Conservation (phyloP, 2,888 invertebrate species). For the Busseola fusca region DNA sequence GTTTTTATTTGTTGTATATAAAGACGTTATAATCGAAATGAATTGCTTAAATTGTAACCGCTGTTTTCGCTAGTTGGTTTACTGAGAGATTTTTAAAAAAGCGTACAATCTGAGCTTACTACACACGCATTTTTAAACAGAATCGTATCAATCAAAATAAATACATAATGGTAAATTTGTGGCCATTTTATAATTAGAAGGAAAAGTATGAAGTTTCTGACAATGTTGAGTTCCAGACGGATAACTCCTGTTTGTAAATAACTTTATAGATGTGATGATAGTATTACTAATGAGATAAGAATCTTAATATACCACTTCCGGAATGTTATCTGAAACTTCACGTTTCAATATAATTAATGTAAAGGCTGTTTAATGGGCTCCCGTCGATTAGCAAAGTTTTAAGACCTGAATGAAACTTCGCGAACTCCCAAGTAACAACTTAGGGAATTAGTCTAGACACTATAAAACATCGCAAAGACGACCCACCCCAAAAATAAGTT, state of each 20-base stretch:
- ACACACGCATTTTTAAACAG: slow-evolving; percentile 14
- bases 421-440: slow-evolving; percentile 35
- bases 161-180: slow-evolving; percentile 9
- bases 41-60: slow-evolving; percentile 28
- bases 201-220: neutral
- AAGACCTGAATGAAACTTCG: slow-evolving; percentile 39
- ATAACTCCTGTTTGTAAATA: slow-evolving; percentile 14
- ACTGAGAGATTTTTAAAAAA: slow-evolving; percentile 14
- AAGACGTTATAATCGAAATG: slow-evolving; percentile 39
- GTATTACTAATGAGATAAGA: slow-evolving; percentile 5
- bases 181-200: neutral
- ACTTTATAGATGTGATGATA: neutral
- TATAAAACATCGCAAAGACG: slow-evolving; percentile 57
- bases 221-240: slow-evolving; percentile 1
- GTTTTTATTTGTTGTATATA: slow-evolving; percentile 42
- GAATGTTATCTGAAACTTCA: slow-evolving; percentile 27
- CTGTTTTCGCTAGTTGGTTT: slow-evolving; percentile 21
- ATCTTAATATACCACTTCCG: neutral
- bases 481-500: slow-evolving; percentile 38
- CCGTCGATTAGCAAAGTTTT: slow-evolving; percentile 46
- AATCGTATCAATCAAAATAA: neutral
- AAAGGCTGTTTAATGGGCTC: slow-evolving; percentile 36
- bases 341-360: slow-evolving; percentile 17
- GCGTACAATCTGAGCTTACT: neutral
- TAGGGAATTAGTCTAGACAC: slow-evolving; percentile 59